A percentile compares a stretch with the other conserved stretches of the same genome.
Evolutionary conservation across 2,888 invertebrate species (phyloP).

Genomic region (Dastarcus helophoroides): DNA sequence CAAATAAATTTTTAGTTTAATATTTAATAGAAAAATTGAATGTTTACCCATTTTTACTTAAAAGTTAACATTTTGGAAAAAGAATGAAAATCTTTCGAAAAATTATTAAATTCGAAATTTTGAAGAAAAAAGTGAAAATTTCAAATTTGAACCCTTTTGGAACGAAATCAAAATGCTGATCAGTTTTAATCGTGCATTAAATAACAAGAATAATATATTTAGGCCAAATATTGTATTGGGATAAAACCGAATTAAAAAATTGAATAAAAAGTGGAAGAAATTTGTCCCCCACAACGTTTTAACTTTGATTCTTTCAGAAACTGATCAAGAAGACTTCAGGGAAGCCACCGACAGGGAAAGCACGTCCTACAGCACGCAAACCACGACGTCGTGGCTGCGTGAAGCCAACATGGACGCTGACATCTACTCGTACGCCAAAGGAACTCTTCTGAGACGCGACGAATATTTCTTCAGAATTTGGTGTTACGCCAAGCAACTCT

Average conservation of each 20-base stretch:
- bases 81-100: too few relatives aligned
- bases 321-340: constrained; percentile 48
- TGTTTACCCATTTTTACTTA: too few relatives aligned
- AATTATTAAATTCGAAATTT: too few relatives aligned
- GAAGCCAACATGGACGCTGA: constrained; percentile 92
- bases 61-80: too few relatives aligned
- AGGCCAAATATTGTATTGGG: too few relatives aligned
- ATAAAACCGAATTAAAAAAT: too few relatives aligned
- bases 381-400: constrained; percentile 85
- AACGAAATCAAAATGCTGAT: not conserved
- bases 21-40: too few relatives aligned
- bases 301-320: constrained; percentile 22
- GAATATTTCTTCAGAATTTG: constrained; percentile 95
- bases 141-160: not conserved
- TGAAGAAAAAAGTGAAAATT: not conserved
- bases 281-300: not conserved
- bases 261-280: too few relatives aligned
- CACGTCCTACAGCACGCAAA: constrained; percentile 84
- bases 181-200: not conserved
- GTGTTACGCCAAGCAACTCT: constrained; percentile 74
- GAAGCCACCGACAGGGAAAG: constrained; percentile 60
- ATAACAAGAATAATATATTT: not conserved
- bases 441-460: constrained; percentile 70
- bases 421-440: constrained; percentile 80
- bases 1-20: too few relatives aligned